phyloP scores from a whole-genome alignment of 2,113 vertebrate species.

The Cettia cetti region DNA sequence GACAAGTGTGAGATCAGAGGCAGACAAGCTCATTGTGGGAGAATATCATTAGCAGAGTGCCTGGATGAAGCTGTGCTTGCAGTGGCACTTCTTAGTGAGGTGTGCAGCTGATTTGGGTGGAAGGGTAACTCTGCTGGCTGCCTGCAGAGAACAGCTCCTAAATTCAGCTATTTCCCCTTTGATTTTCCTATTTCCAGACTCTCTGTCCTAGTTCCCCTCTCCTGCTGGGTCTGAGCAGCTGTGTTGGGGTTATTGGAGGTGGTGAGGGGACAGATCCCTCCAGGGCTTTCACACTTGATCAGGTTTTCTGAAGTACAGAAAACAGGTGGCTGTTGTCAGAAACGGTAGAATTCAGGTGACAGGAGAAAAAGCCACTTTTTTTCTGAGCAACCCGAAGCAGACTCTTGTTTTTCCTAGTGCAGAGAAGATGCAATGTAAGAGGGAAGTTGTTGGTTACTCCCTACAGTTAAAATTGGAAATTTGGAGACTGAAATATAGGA shows the following conservation, averaged over 20 bases:
- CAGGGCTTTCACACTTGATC: not conserved
- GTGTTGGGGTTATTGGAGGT: not conserved
- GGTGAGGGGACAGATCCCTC: not conserved
- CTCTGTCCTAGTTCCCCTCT: not conserved
- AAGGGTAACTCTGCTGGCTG: not conserved
- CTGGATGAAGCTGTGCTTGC: not conserved
- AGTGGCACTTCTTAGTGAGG: not conserved
- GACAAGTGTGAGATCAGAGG: not conserved
- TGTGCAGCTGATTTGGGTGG: not conserved
- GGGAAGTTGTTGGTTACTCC: not conserved
- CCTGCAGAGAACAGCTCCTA: not conserved
- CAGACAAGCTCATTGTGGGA: not conserved
- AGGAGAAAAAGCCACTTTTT: not conserved
- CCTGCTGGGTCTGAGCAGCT: not conserved
- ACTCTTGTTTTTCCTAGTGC: not conserved
- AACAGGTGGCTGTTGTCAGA: conserved; percentile 14
- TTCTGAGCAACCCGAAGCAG: not conserved
- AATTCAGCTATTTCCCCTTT: not conserved
- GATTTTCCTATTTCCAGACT: not conserved
- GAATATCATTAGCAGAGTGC: not conserved
- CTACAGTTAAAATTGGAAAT: not conserved
- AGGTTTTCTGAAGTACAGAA: not conserved
- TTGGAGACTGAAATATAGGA: not conserved
- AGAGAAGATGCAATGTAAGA: not conserved
- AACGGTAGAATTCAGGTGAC: not conserved